Percentiles rank a stretch among this genome's conserved stretches.
These are phyloP conservation scores for Enteromius thamalakanensis DNA, from an alignment of 2,797 vertebrate species.

Conservation along the genomic window DNA sequence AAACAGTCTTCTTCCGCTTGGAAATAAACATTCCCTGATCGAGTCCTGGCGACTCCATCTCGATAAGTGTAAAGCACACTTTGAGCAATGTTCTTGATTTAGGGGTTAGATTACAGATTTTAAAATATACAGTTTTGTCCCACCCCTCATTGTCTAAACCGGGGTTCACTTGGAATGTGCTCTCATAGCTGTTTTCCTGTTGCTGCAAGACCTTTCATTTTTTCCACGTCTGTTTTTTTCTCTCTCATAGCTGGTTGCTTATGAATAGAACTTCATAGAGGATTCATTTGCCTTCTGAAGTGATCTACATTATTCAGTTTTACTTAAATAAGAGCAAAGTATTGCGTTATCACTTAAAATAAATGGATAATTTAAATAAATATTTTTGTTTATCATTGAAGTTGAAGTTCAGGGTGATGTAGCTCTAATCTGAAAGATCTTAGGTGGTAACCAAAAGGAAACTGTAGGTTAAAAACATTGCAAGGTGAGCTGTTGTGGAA, in stretches of 20 bases:
- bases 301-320: background rate
- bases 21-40: constrained; percentile 49
- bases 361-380: background rate
- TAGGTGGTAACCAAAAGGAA: background rate
- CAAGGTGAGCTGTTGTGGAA: background rate
- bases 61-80: constrained; percentile 53
- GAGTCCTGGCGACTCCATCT: constrained; percentile 43
- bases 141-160: constrained; percentile 80
- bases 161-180: constrained; percentile 76
- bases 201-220: constrained; percentile 77
- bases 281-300: constrained; percentile 24
- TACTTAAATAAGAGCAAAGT: background rate
- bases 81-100: constrained; percentile 66
- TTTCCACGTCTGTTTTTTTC: constrained; percentile 63
- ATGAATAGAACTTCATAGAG: constrained; percentile 61
- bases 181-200: constrained; percentile 82
- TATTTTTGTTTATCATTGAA: background rate
- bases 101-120: constrained; percentile 71
- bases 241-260: constrained; percentile 63
- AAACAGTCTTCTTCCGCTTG: constrained; percentile 63
- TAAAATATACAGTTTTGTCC: constrained; percentile 72
- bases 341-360: background rate
- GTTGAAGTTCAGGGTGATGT: background rate
- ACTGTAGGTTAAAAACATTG: background rate
- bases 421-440: background rate